Evolutionary conservation across 2,113 vertebrate genomes (phyloP).

Genomic region (Cynoglossus semilaevis): DNA sequence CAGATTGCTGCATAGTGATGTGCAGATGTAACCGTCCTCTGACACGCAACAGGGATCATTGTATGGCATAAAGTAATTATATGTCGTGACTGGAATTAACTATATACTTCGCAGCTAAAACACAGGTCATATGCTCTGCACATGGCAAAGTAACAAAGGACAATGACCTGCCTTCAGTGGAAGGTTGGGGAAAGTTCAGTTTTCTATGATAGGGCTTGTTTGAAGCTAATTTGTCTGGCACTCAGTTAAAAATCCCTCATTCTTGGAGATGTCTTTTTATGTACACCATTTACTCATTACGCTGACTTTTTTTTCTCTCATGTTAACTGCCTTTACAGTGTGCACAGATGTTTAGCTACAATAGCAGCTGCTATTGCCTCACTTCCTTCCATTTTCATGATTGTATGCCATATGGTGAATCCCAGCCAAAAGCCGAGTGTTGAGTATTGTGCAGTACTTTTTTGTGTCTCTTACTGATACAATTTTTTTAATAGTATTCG

Average conservation of each 20-base stretch:
- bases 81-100: slow-evolving; percentile 48
- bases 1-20: slow-evolving; percentile 52
- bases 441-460: background rate
- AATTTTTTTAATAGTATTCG: background rate
- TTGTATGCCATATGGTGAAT: background rate
- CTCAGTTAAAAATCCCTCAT: background rate
- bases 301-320: background rate
- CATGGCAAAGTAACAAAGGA: slow-evolving; percentile 42
- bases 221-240: background rate
- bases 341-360: background rate
- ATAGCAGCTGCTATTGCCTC: no score
- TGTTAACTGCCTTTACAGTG: background rate
- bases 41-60: slow-evolving; percentile 56
- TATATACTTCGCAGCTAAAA: slow-evolving; percentile 36
- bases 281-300: background rate
- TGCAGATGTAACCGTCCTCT: slow-evolving; percentile 57
- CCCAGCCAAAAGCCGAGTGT: background rate
- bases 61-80: slow-evolving; percentile 50
- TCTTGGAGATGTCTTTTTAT: background rate
- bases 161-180: background rate
- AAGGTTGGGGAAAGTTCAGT: background rate
- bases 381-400: background rate
- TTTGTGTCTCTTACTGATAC: background rate
- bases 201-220: background rate
- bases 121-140: slow-evolving; percentile 64